Evolutionary conservation across 2,888 invertebrate species (phyloP), one percentile per base, ranked within the genome.

Genomic region (Megaustenia siamemsis): DNA sequence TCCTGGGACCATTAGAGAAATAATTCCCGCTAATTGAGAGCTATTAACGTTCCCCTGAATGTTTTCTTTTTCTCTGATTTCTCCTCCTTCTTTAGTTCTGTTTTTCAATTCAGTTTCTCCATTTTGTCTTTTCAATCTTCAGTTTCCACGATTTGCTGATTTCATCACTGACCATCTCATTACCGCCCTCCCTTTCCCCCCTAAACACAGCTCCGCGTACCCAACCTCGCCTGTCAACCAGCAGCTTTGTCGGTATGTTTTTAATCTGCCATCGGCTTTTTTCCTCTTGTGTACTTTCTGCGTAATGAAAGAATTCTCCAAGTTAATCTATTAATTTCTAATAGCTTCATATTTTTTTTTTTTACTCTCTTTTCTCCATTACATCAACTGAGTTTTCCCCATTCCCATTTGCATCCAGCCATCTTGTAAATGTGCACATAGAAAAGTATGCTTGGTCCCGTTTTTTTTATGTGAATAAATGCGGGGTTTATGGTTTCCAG

Each of bases 11-110:
- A 78, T 80, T 38, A 80, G 69, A 35, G 69, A 53, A 69, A 43
- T 66, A 78, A 78, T 78, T 78, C 43, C n/a, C 18, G 43, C 43
- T 78, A 78, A 78, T 78, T 78, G 66, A 63, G 66, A 40, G 63
- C 66, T 63, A 66, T 78, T 66, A 78, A 28, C 45, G 40, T 43
- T 60, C 12, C 32, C 4, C 10, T 21, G 18, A 32, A 49, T 49
- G 28, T 49, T 75, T 53, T 53, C 49, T 28, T 40, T 71, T 10
- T n/a, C 40, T 71, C 24, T n/a, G 35, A 28, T 18, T 43, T 73
- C 12, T 28, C 28, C 12, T 18, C 10, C 45, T 45, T 3, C 28
- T 45, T 12, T 45, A 12, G 12, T 45, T 12, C 45, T n/a, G n/a
- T n/a, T n/a, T n/a, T 28, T 66, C n/a, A 28, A 28, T 32, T 66